Evolutionary conservation across 1,140 invertebrate species (phyloP), one percentile per base, ranked within the genome.

Genomic region (Tribolium madens): DNA sequence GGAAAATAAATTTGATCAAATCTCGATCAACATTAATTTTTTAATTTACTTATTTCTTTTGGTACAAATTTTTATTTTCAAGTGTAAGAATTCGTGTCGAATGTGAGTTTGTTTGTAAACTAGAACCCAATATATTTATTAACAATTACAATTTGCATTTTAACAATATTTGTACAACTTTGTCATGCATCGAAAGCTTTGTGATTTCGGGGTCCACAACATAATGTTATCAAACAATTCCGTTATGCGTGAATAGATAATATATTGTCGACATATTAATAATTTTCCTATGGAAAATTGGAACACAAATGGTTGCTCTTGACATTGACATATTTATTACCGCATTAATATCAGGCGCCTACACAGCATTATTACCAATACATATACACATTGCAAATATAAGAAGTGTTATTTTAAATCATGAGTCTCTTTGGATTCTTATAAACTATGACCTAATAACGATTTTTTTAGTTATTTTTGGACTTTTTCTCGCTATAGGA

Each of bases 271-370:
- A 57, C 52, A 57, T 9, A 53, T 7, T 21, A 15, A 57, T 57
- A 57, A 57, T 57, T 57, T 57, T 57, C 52, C 52, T 17, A 57
- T 57, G 52, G 52, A 57, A 57, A 57, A 18, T 57, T 14, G 52
- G 52, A 18, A 57, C 52, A 57, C 52, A 57, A 42, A 57, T 57
- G 52, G 7, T 57, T 57, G 18, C 48, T 50, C 15, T 14, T 26
- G 52, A 18, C 52, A 57, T 57, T 57, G 15, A 57, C 14, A 57
- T 57, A 57, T 57, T 57, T 57, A 57, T 57, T 57, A 10, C 18
- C 18, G 15, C 52, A 57, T 21, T 18, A 21, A 57, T 57, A 17
- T 57, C 13, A 50, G 48, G 48, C 48, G 13, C 13, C 13, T 26
- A 57, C 10, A 10, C 10, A 10, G 4, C 5, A 57, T 17, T 42